Percentiles rank a stretch among this genome's conserved stretches.
Evolutionary conservation across 2,797 vertebrate species (phyloP).

Genomic region (Atherinosoma microstoma): DNA sequence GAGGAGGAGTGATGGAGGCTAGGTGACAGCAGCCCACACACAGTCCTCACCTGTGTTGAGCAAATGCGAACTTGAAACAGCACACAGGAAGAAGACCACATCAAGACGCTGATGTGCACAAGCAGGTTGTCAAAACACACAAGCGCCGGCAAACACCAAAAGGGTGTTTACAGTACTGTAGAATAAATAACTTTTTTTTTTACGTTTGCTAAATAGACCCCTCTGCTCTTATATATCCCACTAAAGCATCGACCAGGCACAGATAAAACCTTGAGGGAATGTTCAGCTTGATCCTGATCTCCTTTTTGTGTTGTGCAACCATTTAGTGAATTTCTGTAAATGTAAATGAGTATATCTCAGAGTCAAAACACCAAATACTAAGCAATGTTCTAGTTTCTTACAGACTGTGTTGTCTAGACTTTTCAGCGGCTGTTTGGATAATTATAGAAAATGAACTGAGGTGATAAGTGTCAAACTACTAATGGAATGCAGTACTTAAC

Average conservation of each 20-base stretch:
- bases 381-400: slow-evolving; percentile 23
- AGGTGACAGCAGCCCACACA: slow-evolving; percentile 74
- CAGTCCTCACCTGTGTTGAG: slow-evolving; percentile 63
- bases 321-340: slow-evolving; percentile 42
- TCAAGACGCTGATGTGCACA: slow-evolving; percentile 22
- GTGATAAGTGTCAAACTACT: slow-evolving; percentile 74
- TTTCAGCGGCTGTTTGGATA: slow-evolving; percentile 65
- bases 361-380: slow-evolving; percentile 21
- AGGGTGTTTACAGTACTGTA: slow-evolving; percentile 54
- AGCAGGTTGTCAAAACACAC: slow-evolving; percentile 46
- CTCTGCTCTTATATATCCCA: slow-evolving; percentile 58
- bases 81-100: slow-evolving; percentile 10
- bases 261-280: slow-evolving; percentile 59
- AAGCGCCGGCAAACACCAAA: slow-evolving; percentile 49
- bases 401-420: slow-evolving; percentile 29
- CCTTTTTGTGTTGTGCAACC: slow-evolving; percentile 46
- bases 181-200: slow-evolving; percentile 70
- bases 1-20: slow-evolving; percentile 69
- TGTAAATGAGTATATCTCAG: slow-evolving; percentile 50
- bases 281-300: slow-evolving; percentile 55
- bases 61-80: slow-evolving; percentile 21
- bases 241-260: slow-evolving; percentile 50
- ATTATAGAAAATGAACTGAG: slow-evolving; percentile 81
- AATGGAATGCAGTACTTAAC: slow-evolving; percentile 80
- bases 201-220: slow-evolving; percentile 72